These are phyloP conservation scores for Lycia hirtaria DNA, from an alignment of 2,888 invertebrate genomes.

Conservation along the genomic window DNA sequence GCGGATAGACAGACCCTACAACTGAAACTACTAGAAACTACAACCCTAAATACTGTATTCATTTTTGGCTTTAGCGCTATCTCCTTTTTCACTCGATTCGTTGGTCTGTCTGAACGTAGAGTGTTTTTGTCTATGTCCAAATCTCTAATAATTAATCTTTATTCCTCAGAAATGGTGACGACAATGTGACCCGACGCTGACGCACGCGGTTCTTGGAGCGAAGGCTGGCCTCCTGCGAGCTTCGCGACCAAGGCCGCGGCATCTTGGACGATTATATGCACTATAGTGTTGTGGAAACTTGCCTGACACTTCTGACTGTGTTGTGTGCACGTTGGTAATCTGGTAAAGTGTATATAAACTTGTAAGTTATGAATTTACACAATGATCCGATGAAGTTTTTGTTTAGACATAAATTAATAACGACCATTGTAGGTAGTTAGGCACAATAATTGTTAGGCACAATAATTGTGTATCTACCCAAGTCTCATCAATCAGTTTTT, in stretches of 20 bases:
- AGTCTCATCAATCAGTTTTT: not conserved
- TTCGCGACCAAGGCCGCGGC: constrained; percentile 41
- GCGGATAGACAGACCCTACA: too few species aligned
- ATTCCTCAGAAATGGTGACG: constrained; percentile 71
- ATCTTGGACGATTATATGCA: constrained; percentile 32
- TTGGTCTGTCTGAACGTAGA: too few species aligned
- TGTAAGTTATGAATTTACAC: not conserved
- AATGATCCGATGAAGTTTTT: not conserved
- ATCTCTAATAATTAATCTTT: not conserved
- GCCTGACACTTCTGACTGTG: constrained; percentile 53
- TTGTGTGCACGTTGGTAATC: constrained; percentile 20
- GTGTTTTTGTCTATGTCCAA: too few species aligned
- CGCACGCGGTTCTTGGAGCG: constrained; percentile 68
- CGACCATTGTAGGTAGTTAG: not conserved
- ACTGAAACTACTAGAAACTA: too few species aligned
- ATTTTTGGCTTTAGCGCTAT: too few species aligned
- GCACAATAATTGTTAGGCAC: not conserved
- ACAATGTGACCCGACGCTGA: constrained; percentile 77
- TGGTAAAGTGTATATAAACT: constrained; percentile 17
- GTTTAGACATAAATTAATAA: not conserved
- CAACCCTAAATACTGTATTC: too few species aligned
- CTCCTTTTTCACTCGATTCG: too few species aligned
- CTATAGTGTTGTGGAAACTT: constrained; percentile 34
- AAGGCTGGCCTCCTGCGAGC: constrained; percentile 66
- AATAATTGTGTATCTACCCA: not conserved